These are phyloP conservation scores for Cyclina sinensis DNA, from an alignment of 1,140 invertebrate genomes.

Conservation along the genomic window DNA sequence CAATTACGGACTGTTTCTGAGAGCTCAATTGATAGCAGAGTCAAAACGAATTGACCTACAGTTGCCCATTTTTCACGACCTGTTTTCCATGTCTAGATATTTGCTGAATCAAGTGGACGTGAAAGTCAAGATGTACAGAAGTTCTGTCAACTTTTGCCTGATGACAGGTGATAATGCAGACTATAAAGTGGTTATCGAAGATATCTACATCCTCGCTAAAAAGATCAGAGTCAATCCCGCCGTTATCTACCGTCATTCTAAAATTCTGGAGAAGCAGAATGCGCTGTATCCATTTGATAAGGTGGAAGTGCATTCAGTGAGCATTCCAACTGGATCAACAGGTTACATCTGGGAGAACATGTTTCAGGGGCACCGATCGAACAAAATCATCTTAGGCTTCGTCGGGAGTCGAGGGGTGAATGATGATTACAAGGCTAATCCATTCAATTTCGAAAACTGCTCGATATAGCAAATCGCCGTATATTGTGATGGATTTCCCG, in stretches of 20 bases:
- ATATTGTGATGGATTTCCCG: background rate
- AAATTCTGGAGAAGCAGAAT: slow-evolving; percentile 31
- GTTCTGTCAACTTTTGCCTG: slow-evolving; percentile 11
- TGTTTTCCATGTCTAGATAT: slow-evolving; percentile 38
- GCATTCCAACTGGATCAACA: background rate
- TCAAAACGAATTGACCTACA: slow-evolving; percentile 9
- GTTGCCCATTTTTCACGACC: slow-evolving; percentile 38
- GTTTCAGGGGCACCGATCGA: slow-evolving; percentile 26
- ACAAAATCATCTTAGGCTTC: slow-evolving; percentile 1
- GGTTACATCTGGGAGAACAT: background rate
- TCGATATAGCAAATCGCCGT: slow-evolving; percentile 19
- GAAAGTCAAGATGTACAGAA: slow-evolving; percentile 40
- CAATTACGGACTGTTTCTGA: slow-evolving; percentile 31
- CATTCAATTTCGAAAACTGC: slow-evolving; percentile 40
- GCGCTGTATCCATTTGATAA: slow-evolving; percentile 23
- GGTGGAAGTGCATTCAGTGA: background rate
- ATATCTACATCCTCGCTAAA: slow-evolving; percentile 30
- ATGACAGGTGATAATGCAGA: background rate
- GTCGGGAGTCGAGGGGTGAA: background rate
- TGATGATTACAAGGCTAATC: slow-evolving; percentile 3
- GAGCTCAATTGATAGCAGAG: background rate
- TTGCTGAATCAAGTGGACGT: slow-evolving; percentile 42
- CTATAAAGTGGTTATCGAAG: slow-evolving; percentile 29
- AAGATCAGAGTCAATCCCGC: slow-evolving; percentile 42
- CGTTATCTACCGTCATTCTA: slow-evolving; percentile 40